These are phyloP conservation scores for Ptychadena robeensis DNA, from an alignment of 2,797 vertebrate genomes.

Conservation along the genomic window DNA sequence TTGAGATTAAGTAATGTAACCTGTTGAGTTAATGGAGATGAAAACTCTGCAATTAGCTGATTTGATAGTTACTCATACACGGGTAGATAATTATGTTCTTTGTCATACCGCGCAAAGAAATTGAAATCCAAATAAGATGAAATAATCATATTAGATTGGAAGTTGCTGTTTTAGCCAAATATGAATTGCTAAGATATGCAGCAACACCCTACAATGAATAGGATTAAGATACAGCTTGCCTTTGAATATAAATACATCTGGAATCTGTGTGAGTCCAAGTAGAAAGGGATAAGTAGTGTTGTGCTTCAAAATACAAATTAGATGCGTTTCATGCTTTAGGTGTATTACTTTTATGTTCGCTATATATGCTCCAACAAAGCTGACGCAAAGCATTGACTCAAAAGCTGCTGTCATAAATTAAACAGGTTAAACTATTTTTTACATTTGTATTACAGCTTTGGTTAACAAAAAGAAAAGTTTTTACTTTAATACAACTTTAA, in stretches of 20 bases:
- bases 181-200: conserved; percentile 51
- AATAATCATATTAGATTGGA: conserved; percentile 58
- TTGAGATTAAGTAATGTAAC: conserved; percentile 49
- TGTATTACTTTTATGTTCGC: background rate
- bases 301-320: background rate
- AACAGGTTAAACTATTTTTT: too few relatives aligned
- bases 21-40: conserved; percentile 53
- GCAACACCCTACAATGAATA: conserved; percentile 51
- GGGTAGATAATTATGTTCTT: conserved; percentile 50
- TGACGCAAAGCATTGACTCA: too few relatives aligned
- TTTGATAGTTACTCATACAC: conserved; percentile 32
- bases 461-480: too few relatives aligned
- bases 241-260: conserved; percentile 44
- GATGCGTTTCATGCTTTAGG: background rate
- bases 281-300: background rate
- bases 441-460: too few relatives aligned
- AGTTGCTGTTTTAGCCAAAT: conserved; percentile 53
- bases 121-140: conserved; percentile 60
- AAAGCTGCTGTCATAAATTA: too few relatives aligned
- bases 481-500: too few relatives aligned
- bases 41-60: conserved; percentile 60
- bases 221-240: conserved; percentile 52
- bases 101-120: conserved; percentile 59
- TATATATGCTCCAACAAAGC: too few relatives aligned
- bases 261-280: conserved; percentile 12